These are phyloP conservation scores for Polyergus mexicanus DNA, from an alignment of 1,140 invertebrate genomes.

Conservation along the genomic window DNA sequence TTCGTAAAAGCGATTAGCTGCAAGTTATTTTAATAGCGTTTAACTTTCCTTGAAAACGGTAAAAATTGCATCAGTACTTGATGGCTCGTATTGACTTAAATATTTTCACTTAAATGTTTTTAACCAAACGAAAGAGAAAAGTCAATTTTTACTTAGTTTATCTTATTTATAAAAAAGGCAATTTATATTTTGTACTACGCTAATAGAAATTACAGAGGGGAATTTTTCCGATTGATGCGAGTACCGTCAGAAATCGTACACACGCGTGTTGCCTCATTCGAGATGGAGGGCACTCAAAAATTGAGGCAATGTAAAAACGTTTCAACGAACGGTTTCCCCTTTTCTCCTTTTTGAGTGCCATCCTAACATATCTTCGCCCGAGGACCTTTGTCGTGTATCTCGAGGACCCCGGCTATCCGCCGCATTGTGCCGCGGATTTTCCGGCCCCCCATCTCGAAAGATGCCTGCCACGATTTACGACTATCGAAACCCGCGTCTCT, in stretches of 20 bases:
- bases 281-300: slow-evolving; percentile 36
- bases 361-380: slow-evolving; percentile 54
- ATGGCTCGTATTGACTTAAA: too few relatives aligned
- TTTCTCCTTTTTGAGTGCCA: slow-evolving; percentile 54
- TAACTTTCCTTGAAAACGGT: slow-evolving; percentile 9
- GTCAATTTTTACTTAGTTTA: too few relatives aligned
- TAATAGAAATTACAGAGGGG: not conserved
- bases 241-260: not conserved
- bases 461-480: slow-evolving; percentile 21
- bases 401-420: slow-evolving; percentile 43
- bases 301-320: slow-evolving; percentile 50
- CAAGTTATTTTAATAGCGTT: not conserved
- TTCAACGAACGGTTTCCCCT: slow-evolving; percentile 45
- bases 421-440: slow-evolving; percentile 47
- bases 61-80: slow-evolving; percentile 23
- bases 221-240: not conserved
- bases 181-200: not conserved
- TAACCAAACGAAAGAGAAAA: too few relatives aligned
- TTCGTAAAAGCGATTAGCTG: slow-evolving; percentile 16
- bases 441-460: slow-evolving; percentile 4
- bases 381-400: slow-evolving; percentile 62
- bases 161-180: not conserved
- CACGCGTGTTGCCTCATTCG: not conserved
- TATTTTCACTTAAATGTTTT: too few relatives aligned
- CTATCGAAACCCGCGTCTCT: not conserved